phyloP scores from a whole-genome alignment of 2,888 invertebrate species.

The Pegoplata infirma region DNA sequence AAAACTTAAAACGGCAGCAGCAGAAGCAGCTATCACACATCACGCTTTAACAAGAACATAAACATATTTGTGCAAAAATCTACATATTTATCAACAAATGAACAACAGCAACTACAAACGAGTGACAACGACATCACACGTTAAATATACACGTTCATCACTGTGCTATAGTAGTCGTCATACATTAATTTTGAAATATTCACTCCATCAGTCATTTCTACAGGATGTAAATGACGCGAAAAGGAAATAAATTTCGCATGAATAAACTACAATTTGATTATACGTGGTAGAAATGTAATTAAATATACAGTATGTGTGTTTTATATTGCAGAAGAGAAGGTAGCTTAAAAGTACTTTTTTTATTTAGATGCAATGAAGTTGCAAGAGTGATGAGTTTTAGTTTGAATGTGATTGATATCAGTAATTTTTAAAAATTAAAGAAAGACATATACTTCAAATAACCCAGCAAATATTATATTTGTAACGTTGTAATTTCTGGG shows the following conservation, averaged over 20 bases:
- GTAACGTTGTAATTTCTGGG: too few relatives aligned
- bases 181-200: slow-evolving; percentile 61
- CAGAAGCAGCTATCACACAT: slow-evolving; percentile 51
- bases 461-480: too few relatives aligned
- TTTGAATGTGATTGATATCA: slow-evolving; percentile 45
- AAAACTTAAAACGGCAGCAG: slow-evolving; percentile 39
- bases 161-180: slow-evolving; percentile 29
- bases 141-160: slow-evolving; percentile 58
- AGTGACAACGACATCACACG: slow-evolving; percentile 56
- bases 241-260: slow-evolving; percentile 64
- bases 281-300: slow-evolving; percentile 54
- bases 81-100: slow-evolving; percentile 59
- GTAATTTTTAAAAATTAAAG: too few relatives aligned
- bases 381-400: slow-evolving; percentile 35
- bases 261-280: slow-evolving; percentile 59
- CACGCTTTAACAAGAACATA: slow-evolving; percentile 43
- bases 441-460: too few relatives aligned
- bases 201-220: slow-evolving; percentile 60
- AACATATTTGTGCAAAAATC: slow-evolving; percentile 24
- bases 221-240: slow-evolving; percentile 61
- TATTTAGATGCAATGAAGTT: slow-evolving; percentile 1
- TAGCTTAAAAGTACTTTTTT: slow-evolving; percentile 35
- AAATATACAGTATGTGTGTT: slow-evolving; percentile 32
- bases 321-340: not conserved
- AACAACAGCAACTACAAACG: slow-evolving; percentile 44